Conservation (phyloP, 2,888 invertebrate genomes). For the Acronicta leporina region DNA sequence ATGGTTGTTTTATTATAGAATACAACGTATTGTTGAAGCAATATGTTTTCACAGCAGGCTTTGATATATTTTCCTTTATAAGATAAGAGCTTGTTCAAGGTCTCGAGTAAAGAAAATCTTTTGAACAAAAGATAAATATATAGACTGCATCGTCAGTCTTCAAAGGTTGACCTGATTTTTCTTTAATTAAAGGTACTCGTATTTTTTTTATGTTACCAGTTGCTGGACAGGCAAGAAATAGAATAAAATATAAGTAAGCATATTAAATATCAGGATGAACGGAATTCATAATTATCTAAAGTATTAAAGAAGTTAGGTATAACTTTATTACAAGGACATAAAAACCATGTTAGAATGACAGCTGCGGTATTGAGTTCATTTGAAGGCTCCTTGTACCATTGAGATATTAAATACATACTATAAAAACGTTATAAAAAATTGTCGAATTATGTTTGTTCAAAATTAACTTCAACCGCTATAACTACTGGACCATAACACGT, state of each 20-base stretch:
- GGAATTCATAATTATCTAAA: too few species aligned
- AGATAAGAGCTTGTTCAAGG: slow-evolving; percentile 22
- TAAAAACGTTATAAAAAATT: slow-evolving; percentile 10
- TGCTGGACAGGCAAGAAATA: too few species aligned
- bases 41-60: slow-evolving; percentile 31
- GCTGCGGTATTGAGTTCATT: too few species aligned
- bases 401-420: too few species aligned
- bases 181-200: neutral
- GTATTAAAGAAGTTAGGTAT: too few species aligned
- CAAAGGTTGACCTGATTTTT: neutral
- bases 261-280: too few species aligned
- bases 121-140: slow-evolving; percentile 9
- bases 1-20: slow-evolving; percentile 33
- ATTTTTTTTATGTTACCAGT: too few species aligned
- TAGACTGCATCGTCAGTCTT: slow-evolving; percentile 21
- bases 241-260: too few species aligned
- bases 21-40: slow-evolving; percentile 26
- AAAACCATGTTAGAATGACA: too few species aligned
- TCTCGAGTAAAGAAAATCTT: slow-evolving; percentile 2
- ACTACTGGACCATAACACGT: slow-evolving; percentile 26
- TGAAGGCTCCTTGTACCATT: too few species aligned
- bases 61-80: slow-evolving; percentile 25
- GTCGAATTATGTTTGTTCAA: slow-evolving; percentile 31
- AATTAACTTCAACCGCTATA: slow-evolving; percentile 33
- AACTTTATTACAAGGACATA: too few species aligned